These are phyloP conservation scores for Corvus hawaiiensis DNA, from an alignment of 2,113 vertebrate species.

Conservation along the genomic window DNA sequence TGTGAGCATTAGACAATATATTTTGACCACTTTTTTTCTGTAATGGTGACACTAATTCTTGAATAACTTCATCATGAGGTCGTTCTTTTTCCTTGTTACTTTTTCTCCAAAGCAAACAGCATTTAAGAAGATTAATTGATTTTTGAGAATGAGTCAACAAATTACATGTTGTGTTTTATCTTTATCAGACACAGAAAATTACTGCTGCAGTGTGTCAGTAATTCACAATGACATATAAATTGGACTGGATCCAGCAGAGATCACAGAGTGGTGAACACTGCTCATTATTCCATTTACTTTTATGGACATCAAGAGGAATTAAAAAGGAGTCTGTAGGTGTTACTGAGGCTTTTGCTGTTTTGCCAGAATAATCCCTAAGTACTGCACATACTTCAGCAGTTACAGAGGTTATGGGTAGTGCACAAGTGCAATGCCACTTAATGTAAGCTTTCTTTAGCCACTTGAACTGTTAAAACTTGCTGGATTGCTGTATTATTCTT, in stretches of 20 bases:
- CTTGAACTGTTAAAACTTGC: not conserved
- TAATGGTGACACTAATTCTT: not conserved
- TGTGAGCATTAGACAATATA: not conserved
- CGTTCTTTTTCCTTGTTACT: not conserved
- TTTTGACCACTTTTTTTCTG: not conserved
- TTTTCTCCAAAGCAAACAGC: not conserved
- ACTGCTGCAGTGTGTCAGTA: not conserved
- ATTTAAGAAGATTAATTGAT: not conserved
- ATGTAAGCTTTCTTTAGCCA: not conserved
- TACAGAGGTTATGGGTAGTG: not conserved
- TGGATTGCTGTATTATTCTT: not conserved
- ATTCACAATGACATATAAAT: not conserved
- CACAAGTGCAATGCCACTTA: not conserved
- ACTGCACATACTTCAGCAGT: not conserved
- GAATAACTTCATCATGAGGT: not conserved
- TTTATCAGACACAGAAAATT: not conserved
- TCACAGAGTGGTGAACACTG: not conserved
- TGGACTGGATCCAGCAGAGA: not conserved
- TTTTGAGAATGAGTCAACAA: constrained; percentile 1
- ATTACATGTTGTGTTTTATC: not conserved
- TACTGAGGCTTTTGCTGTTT: not conserved
- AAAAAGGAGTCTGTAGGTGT: not conserved
- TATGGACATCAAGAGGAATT: not conserved
- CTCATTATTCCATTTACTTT: not conserved
- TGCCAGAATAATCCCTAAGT: not conserved